Evolutionary conservation across 2,113 vertebrate genomes (phyloP).

Genomic region (Sturnus vulgaris): DNA sequence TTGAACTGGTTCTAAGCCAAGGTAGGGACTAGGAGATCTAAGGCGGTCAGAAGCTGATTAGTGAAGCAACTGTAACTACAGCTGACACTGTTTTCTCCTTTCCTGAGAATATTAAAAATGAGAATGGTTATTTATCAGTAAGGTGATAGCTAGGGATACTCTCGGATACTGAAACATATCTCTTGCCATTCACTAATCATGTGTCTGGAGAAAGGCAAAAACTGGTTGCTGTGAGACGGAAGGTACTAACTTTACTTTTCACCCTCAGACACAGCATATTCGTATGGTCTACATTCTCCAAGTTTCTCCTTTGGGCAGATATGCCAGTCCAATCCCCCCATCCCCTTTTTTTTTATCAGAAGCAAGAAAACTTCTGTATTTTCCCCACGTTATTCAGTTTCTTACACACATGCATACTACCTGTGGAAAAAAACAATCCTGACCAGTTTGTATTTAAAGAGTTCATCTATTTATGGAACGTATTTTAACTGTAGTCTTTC

Average conservation of each 20-base stretch:
- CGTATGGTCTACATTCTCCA: fast-evolving
- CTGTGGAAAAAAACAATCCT: background rate
- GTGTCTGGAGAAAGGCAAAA: background rate
- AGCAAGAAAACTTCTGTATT: background rate
- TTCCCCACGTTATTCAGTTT: background rate
- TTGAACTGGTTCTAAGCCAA: background rate
- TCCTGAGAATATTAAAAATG: background rate
- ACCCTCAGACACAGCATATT: background rate
- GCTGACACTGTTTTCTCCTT: background rate
- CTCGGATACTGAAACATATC: background rate
- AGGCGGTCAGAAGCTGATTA: background rate
- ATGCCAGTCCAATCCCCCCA: background rate
- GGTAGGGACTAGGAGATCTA: background rate
- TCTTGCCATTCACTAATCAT: background rate
- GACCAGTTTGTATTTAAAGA: background rate
- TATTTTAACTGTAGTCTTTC: background rate
- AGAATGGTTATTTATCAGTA: background rate
- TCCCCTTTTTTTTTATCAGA: background rate
- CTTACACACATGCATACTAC: background rate
- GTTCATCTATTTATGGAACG: background rate
- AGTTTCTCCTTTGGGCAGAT: background rate
- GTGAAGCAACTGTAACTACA: background rate
- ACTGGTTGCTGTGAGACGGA: background rate
- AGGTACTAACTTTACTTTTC: background rate
- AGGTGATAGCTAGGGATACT: background rate